Conservation (phyloP, 2,888 invertebrate species). For the Drosophila planitibia region DNA sequence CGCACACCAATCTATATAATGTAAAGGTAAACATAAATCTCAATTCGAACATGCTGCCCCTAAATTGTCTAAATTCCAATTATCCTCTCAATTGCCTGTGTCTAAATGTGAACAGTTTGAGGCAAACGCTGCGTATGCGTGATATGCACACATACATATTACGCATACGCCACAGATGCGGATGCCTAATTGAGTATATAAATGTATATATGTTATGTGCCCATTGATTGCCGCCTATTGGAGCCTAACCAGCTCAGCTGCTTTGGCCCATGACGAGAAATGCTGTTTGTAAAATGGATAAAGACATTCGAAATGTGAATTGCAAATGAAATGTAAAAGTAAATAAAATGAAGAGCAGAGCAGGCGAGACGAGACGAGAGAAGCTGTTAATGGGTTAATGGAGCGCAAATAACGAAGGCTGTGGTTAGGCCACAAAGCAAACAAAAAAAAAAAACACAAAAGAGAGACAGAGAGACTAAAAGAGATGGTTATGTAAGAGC, state of each 20-base stretch:
- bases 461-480: slow-evolving; percentile 15
- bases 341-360: slow-evolving; percentile 14
- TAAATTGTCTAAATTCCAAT: not conserved
- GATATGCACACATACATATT: slow-evolving; percentile 2
- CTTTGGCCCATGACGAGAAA: slow-evolving; percentile 5
- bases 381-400: slow-evolving; percentile 67
- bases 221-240: slow-evolving; percentile 29
- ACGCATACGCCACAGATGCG: slow-evolving; percentile 17
- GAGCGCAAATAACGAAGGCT: slow-evolving; percentile 68
- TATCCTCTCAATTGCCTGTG: not conserved
- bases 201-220: not conserved
- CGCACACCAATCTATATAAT: not conserved
- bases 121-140: slow-evolving; percentile 4
- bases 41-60: not conserved
- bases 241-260: not conserved
- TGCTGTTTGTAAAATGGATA: slow-evolving; percentile 39
- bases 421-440: slow-evolving; percentile 7
- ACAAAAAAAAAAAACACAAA: slow-evolving; percentile 55
- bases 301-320: slow-evolving; percentile 57
- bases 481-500: slow-evolving; percentile 14
- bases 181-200: slow-evolving; percentile 28
- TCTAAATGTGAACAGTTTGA: not conserved
- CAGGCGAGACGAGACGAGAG: not conserved
- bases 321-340: slow-evolving; percentile 48
- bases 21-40: slow-evolving; percentile 1